Conservation (phyloP, 2,888 invertebrate species). For the Pogonocherus hispidulus region DNA sequence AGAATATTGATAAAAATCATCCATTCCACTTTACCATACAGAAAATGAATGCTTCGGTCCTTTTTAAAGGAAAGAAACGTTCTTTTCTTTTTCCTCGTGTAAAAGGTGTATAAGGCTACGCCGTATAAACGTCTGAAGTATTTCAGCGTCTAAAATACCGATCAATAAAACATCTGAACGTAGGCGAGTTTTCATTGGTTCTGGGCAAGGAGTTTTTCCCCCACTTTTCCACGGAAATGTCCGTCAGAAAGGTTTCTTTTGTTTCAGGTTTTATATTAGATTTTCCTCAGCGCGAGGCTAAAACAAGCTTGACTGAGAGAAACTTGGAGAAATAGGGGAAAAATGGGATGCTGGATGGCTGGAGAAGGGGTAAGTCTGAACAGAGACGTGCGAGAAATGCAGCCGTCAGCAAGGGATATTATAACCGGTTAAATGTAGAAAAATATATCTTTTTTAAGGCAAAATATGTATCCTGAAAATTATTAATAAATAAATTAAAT, state of each 20-base stretch:
- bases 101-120: constrained; percentile 56
- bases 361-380: constrained; percentile 31
- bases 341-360: constrained; percentile 50
- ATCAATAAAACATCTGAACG: constrained; percentile 68
- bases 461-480: not conserved
- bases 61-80: constrained; percentile 53
- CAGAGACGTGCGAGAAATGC: constrained; percentile 40
- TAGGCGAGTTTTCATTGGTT: constrained; percentile 66
- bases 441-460: constrained; percentile 9
- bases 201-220: constrained; percentile 68
- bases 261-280: constrained; percentile 67
- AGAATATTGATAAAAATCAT: constrained; percentile 53
- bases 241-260: constrained; percentile 68
- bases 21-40: constrained; percentile 54
- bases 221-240: constrained; percentile 66
- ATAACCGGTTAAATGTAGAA: constrained; percentile 27
- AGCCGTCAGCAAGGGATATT: constrained; percentile 38
- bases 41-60: constrained; percentile 53
- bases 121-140: constrained; percentile 63
- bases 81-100: constrained; percentile 52
- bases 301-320: constrained; percentile 51
- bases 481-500: too few species aligned
- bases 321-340: constrained; percentile 51
- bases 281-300: constrained; percentile 59
- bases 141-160: constrained; percentile 66